Evolutionary conservation across 2,888 invertebrate species (phyloP), one percentile per base, ranked within the genome.

Genomic region (Agriopis leucophaearia): DNA sequence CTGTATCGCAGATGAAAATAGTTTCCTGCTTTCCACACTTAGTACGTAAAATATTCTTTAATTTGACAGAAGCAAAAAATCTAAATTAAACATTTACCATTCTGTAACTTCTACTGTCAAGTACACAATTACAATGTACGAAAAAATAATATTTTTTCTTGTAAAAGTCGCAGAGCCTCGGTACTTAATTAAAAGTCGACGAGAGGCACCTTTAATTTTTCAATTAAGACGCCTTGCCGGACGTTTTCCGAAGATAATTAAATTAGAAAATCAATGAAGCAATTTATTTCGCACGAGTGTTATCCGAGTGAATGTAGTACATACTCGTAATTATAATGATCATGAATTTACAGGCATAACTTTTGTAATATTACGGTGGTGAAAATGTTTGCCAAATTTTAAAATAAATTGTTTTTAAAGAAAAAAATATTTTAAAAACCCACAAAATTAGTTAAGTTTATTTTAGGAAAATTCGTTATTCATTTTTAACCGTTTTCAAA

Each of bases 171-270:
- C 60, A 57, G 44, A 27, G 73, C 71, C 71, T 71, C 73, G 44
- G 66, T 69, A 74, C 75, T 77, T 74, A 76, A 78, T 77, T 74
- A 72, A 74, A 75, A 27, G 70, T 66, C 56, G 63, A 54, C 65
- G 62, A 73, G 71, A 70, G 59, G 68, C 66, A 64, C 70, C 68
- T 68, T 74, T 68, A 71, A 70, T 70, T 71, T 73, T 73, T 73
- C 72, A 70, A 71, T 73, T 69, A 73, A 69, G 66, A 66, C 57
- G 45, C 66, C 52, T 57, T 57, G 52, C 66, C 51, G 57, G 62
- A 66, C 60, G 70, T 65, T 68, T 58, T 66, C 44, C 58, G 48
- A 58, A 59, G 65, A 70, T 65, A 67, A 64, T 68, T 70, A 67
- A 71, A 71, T 74, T 67, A 59, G 50, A 69, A 66, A 65, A 65